Evolutionary conservation across 2,797 vertebrate species (phyloP).

Genomic region (Sebastes jordani): DNA sequence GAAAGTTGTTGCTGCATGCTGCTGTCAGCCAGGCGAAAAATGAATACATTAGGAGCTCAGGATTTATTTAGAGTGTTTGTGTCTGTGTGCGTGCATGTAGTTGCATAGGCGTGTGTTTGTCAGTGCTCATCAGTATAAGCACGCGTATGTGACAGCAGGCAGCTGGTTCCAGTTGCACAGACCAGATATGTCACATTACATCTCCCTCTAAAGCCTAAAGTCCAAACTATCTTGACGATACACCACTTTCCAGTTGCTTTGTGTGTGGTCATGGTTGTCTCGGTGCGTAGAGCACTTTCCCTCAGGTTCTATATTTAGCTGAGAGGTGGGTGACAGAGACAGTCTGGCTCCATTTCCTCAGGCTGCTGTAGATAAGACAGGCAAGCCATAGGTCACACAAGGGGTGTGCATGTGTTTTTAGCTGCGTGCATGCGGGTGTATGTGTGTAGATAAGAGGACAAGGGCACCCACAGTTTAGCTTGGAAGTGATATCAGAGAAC

Average conservation of each 20-base stretch:
- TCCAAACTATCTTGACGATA: conserved; percentile 24
- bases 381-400: conserved; percentile 56
- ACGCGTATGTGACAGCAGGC: conserved; percentile 42
- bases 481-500: conserved; percentile 48
- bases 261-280: conserved; percentile 64
- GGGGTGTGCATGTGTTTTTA: conserved; percentile 24
- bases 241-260: conserved; percentile 35
- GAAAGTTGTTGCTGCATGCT: conserved; percentile 13
- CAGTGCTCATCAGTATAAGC: conserved; percentile 52
- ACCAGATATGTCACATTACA: conserved; percentile 56
- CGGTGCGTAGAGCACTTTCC: conserved; percentile 46
- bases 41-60: conserved; percentile 10
- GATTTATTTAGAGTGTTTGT: conserved; percentile 31
- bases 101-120: conserved; percentile 33
- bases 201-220: conserved; percentile 36
- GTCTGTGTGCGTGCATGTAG: background rate
- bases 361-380: conserved; percentile 64
- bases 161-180: conserved; percentile 53
- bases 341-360: conserved; percentile 72
- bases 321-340: conserved; percentile 64
- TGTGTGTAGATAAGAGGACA: conserved; percentile 38
- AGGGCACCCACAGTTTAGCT: conserved; percentile 33
- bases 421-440: background rate
- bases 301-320: conserved; percentile 69
- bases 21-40: background rate